phyloP scores from a whole-genome alignment of 2,797 vertebrate genomes.

The Falco peregrinus region DNA sequence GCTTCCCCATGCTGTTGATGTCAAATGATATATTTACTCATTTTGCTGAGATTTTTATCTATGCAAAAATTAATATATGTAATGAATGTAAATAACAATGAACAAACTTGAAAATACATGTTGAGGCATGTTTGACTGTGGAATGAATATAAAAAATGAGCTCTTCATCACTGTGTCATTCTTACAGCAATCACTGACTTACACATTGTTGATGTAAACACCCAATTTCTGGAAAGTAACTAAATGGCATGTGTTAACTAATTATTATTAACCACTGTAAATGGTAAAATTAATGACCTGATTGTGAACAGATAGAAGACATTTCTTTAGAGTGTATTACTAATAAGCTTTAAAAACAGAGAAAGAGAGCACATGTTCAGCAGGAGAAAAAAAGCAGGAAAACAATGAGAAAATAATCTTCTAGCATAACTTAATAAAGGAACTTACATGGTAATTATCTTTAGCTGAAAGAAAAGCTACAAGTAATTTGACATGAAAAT shows the following conservation, averaged over 20 bases:
- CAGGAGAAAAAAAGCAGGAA: background rate
- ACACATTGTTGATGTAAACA: background rate
- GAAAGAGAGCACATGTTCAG: background rate
- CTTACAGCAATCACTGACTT: background rate
- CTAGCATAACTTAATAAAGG: background rate
- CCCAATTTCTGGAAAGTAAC: background rate
- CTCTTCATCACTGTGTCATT: background rate
- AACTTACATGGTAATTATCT: background rate
- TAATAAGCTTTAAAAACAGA: background rate
- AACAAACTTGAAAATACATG: background rate
- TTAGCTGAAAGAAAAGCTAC: background rate
- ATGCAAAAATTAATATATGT: background rate
- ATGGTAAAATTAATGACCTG: background rate
- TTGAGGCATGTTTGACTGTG: background rate
- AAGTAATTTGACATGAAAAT: background rate
- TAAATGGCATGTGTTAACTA: background rate
- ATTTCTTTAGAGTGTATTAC: background rate
- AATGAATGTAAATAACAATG: background rate
- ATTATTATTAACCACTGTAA: background rate
- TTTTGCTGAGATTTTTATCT: background rate
- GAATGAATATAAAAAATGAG: background rate
- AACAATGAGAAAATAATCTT: background rate
- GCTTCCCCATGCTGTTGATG: background rate
- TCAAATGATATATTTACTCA: background rate
- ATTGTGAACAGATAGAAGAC: background rate